A percentile compares a stretch with the other conserved stretches of the same genome.
These are phyloP conservation scores for Resseliella maxima DNA, from an alignment of 2,888 invertebrate species.

Conservation along the genomic window DNA sequence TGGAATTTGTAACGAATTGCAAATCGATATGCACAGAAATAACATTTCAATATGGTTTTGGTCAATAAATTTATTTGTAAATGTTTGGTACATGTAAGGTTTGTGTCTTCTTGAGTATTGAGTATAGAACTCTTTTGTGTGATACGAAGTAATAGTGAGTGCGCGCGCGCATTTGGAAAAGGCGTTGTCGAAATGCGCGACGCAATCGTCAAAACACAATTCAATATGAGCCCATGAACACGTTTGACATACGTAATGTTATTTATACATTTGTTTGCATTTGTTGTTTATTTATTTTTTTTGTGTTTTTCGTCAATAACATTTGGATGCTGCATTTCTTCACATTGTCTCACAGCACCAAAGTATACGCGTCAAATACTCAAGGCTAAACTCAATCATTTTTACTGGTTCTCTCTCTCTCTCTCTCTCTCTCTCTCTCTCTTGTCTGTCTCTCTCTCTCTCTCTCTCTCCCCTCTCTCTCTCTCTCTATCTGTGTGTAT, in stretches of 20 bases:
- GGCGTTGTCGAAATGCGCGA: background rate
- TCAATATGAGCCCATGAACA: background rate
- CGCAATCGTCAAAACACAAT: background rate
- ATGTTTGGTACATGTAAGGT: background rate
- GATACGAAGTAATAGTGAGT: background rate
- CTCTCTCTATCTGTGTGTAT: too few relatives aligned
- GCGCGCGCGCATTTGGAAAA: background rate
- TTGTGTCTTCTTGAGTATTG: background rate
- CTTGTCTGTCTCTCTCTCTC: too few relatives aligned
- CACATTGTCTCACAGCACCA: background rate
- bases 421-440: background rate
- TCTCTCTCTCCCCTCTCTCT: too few relatives aligned
- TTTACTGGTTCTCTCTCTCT: background rate
- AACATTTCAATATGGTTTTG: conserved; percentile 12
- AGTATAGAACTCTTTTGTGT: conserved; percentile 16
- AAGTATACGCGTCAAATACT: background rate
- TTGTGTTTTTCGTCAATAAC: conserved; percentile 2
- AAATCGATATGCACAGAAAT: background rate
- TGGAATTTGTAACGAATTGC: conserved; percentile 3
- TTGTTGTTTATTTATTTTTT: too few relatives aligned
- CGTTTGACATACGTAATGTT: background rate
- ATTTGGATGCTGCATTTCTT: conserved; percentile 15
- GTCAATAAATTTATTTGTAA: conserved; percentile 20
- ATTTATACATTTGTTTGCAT: conserved; percentile 14
- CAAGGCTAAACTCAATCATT: conserved; percentile 17